Conservation (phyloP, 1,140 invertebrate genomes). For the Whitmania pigra region DNA sequence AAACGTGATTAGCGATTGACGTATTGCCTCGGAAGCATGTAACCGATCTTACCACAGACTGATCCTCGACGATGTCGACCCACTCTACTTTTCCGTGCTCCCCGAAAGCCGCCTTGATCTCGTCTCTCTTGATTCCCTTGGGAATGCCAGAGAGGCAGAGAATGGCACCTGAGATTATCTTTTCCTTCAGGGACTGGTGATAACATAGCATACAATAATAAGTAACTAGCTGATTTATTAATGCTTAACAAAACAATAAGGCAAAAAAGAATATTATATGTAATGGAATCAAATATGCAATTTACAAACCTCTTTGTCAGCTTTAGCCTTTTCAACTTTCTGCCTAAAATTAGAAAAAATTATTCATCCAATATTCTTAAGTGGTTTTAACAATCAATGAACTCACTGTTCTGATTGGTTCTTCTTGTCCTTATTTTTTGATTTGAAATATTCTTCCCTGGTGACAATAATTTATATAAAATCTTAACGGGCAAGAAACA, state of each 20-base stretch:
- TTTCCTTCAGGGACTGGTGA: constrained; percentile 28
- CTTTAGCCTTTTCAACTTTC: constrained; percentile 19
- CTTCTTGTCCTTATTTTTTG: constrained; percentile 28
- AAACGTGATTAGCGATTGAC: not conserved
- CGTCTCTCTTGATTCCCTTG: constrained; percentile 54
- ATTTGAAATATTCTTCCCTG: constrained; percentile 31
- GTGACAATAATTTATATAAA: too few relatives aligned
- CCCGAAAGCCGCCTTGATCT: constrained; percentile 55
- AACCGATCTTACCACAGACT: constrained; percentile 55
- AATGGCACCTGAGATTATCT: constrained; percentile 55
- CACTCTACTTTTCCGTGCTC: constrained; percentile 54
- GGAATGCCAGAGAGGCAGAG: constrained; percentile 53
- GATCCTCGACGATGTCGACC: constrained; percentile 54
- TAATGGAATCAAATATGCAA: too few relatives aligned
- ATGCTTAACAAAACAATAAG: too few relatives aligned
- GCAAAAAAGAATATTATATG: too few relatives aligned
- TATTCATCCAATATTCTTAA: not conserved
- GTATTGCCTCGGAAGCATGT: constrained; percentile 9
- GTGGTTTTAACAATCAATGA: not conserved
- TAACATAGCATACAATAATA: constrained; percentile 25
- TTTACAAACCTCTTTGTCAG: constrained; percentile 28
- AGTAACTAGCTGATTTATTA: not conserved
- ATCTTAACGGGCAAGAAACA: too few relatives aligned
- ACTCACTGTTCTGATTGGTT: constrained; percentile 26
- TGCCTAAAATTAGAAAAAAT: constrained; percentile 25